phyloP scores from a whole-genome alignment of 2,888 invertebrate genomes.

The Elaeidobius kamerunicus region DNA sequence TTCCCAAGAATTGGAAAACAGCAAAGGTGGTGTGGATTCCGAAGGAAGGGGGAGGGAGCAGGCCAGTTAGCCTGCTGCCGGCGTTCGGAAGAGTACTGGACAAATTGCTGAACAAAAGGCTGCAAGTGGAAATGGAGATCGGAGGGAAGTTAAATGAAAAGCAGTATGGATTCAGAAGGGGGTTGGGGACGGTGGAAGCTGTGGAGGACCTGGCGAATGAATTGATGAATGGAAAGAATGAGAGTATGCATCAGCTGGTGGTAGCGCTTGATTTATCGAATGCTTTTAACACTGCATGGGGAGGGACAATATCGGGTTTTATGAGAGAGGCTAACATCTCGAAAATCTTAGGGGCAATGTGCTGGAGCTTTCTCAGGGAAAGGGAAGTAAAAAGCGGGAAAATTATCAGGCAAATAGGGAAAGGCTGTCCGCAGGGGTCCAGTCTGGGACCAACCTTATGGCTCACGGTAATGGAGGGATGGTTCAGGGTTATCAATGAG shows the following conservation, averaged over 20 bases:
- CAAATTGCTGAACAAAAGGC: slow-evolving; percentile 33
- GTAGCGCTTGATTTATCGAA: slow-evolving; percentile 30
- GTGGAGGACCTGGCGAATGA: slow-evolving; percentile 21
- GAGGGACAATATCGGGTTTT: slow-evolving; percentile 17
- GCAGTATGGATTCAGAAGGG: slow-evolving; percentile 35
- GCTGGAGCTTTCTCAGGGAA: slow-evolving; percentile 27
- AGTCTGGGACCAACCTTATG: slow-evolving; percentile 34
- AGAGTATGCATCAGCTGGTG: slow-evolving; percentile 20
- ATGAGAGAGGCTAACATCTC: slow-evolving; percentile 6
- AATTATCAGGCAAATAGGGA: slow-evolving; percentile 4
- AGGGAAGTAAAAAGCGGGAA: slow-evolving; percentile 24
- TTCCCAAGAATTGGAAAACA: slow-evolving; percentile 33
- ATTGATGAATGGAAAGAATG: slow-evolving; percentile 2
- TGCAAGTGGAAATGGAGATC: slow-evolving; percentile 30
- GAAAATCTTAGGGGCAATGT: slow-evolving; percentile 14
- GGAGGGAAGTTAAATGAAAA: slow-evolving; percentile 27
- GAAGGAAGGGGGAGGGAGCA: slow-evolving; percentile 32
- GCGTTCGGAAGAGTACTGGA: slow-evolving; percentile 37
- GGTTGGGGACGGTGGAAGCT: slow-evolving; percentile 36
- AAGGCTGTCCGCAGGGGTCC: slow-evolving; percentile 35
- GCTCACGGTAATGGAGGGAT: slow-evolving; percentile 34
- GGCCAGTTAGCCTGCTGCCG: slow-evolving; percentile 38
- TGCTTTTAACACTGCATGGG: slow-evolving; percentile 18
- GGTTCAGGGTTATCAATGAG: slow-evolving; percentile 27
- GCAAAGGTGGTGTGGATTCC: slow-evolving; percentile 33